Base-by-base conservation (phyloP, 2,797 vertebrate genomes). In the Chelon auratus region DNA sequence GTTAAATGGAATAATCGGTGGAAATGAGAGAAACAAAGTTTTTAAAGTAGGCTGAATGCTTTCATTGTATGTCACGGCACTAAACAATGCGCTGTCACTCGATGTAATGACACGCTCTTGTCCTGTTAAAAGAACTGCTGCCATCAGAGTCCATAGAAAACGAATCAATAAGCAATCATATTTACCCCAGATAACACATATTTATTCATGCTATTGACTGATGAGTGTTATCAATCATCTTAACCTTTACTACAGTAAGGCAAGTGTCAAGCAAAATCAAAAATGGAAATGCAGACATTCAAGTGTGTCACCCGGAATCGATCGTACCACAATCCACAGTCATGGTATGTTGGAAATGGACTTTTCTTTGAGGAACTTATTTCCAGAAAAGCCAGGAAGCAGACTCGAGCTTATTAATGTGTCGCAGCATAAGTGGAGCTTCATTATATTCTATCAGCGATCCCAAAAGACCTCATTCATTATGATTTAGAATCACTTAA, bases 221-320 rank as follows among this genome's bases (percentile, higher is more conserved):
- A 56, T 52, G 48, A 48, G 43, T 11, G 13, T 40, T 24, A 83
- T 93, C 80, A 82, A 82, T 92, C 86, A 87, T 63, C 77, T 62
- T 91, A 89, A 91, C 86, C 85, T 93, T 91, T 91, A 72, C 40
- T 69, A 69, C 36, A 71, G 56, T 36, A 43, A 81, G 47, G 50
- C 42, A 51, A 26, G 52, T 78, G 81, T 88, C 88, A 90, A 81
- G 84, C 83, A 83, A 73, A 72, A 82, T 82, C 71, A 78, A 85
- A 90, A 88, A 92, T 90, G 84, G 66, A 88, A 87, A 89, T 88
- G 65, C 47, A 79, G 77, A 75, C 70, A 77, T 88, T 86, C 61
- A 3, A 64, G 50, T 11, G 39, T 72, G 79, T 85, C 84, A 66
- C 52, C 9, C 36, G 0, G 12, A 77, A 90, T 88, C 56, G 88